Conservation (phyloP, 1,140 invertebrate species). For the Trachelipus rathkii region DNA sequence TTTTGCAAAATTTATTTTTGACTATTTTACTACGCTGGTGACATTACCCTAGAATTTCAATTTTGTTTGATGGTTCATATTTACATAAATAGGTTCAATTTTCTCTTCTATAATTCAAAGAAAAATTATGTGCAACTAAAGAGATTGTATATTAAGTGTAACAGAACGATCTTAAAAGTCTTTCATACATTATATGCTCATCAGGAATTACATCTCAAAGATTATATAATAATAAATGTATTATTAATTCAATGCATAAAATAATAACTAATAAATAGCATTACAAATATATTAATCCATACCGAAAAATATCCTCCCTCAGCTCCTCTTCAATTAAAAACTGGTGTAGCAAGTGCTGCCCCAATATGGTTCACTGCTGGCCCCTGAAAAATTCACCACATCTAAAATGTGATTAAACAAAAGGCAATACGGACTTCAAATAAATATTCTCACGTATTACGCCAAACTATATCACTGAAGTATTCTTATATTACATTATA, state of each 20-base stretch:
- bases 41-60: too few relatives aligned
- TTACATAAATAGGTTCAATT: too few relatives aligned
- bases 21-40: too few relatives aligned
- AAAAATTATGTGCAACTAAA: not conserved
- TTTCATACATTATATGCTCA: not conserved
- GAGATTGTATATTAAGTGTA: not conserved
- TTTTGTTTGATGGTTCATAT: too few relatives aligned
- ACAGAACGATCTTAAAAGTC: not conserved
- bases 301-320: not conserved
- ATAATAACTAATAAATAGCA: too few relatives aligned
- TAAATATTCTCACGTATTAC: not conserved
- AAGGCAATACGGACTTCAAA: not conserved
- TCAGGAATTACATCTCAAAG: not conserved
- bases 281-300: not conserved
- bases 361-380: not conserved
- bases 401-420: not conserved
- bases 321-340: not conserved
- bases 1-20: too few relatives aligned
- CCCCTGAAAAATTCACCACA: not conserved
- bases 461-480: not conserved
- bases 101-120: too few relatives aligned
- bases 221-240: not conserved
- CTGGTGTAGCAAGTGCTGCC: not conserved
- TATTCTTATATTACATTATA: not conserved
- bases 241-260: not conserved